Evolutionary conservation across 2,113 vertebrate species (phyloP), one percentile per base, ranked within the genome.

Genomic region (Otocyon megalotis): DNA sequence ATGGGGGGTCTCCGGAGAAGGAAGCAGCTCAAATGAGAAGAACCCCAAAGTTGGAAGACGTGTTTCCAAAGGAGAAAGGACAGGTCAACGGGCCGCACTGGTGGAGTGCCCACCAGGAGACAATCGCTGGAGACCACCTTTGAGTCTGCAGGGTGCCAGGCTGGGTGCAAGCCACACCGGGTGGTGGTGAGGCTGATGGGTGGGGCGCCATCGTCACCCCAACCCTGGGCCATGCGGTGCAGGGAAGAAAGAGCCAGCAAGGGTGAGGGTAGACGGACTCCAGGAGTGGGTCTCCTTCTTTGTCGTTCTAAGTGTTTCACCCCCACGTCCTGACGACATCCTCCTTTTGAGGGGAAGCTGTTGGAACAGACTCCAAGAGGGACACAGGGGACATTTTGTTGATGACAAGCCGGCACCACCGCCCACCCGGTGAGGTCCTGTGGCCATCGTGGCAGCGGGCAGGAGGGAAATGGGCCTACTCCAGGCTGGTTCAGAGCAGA

Each of bases 191-290:
- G 65, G 65, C 7, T 4, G 65, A n/a, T 20, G 65, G 19, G 69
- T 3, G 4, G n/a, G 69, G 4, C 0, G 0, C n/a, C 32, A 4
- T 5, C 19, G 19, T 35, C n/a, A 10, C n/a, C n/a, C 69, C 10
- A 8, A 71, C 32, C 69, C 69, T 35, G 16, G 69, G 69, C 67
- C 3, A 1, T 3, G 67, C 32, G 20, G n/a, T 2, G n/a, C 19
- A 10, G 69, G n/a, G n/a, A 20, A 35, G 69, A 37, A 20, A 14
- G 28, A 71, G 69, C n/a, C 32, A 37, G 69, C 69, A 11, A 35
- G 30, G 69, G 69, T 5, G 69, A n/a, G 16, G 17, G 67, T 10
- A 17, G n/a, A 8, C 8, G 15, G 65, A 67, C 7, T 3, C 1
- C 4, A 32, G 63, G 63, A 15, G 16, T 12, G 15, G 65, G 65